Base-by-base conservation (phyloP, 2,113 vertebrate genomes). In the Antidorcas marsupialis region DNA sequence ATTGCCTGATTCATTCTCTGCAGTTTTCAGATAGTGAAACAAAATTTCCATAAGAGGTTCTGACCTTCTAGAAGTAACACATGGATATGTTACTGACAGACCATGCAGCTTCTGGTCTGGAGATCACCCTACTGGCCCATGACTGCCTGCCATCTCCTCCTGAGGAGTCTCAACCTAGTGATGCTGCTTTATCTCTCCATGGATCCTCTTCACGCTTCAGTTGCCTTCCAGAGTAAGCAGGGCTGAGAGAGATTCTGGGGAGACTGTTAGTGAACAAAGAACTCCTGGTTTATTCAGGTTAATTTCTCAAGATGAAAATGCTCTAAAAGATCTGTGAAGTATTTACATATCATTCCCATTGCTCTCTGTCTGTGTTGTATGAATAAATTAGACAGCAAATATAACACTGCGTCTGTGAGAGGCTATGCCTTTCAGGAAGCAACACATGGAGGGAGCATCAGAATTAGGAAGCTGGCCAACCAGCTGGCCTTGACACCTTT, bases 261-360 rank as follows among this genome's bases (percentile, higher is more conserved):
- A 55, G 16, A 59, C 47, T 78, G 43, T 45, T 85, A 83, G 87
- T 83, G 11, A 74, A 1, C 27, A 64, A n/a, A 45, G 27, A 71
- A 74, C 43, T 50, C 7, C 43, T 50, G 28, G 28, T 47, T 84
- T 15, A 60, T 3, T 62, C 25, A 55, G 19, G 30, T 84, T 84
- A 83, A 74, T 52, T 84, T 71, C 90, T 97, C n/a, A 81, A 50
- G 33, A 86, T 50, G 50, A 71, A 81, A 27, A 21, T 64, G 19
- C 60, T 67, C 36, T 57, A 6, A 62, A 78, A 55, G 11, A 81
- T 59, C 36, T 83, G 45, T 47, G 52, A 28, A 67, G 43, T 8
- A 67, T 83, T 78, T 89, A 23, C 23, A n/a, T 47, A 39, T 14
- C 1, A 15, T 64, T 76, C 39, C 17, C 2, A 30, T 12, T 87